Base-by-base conservation (phyloP, 2,797 vertebrate genomes). In the Neoniphon sammara region DNA sequence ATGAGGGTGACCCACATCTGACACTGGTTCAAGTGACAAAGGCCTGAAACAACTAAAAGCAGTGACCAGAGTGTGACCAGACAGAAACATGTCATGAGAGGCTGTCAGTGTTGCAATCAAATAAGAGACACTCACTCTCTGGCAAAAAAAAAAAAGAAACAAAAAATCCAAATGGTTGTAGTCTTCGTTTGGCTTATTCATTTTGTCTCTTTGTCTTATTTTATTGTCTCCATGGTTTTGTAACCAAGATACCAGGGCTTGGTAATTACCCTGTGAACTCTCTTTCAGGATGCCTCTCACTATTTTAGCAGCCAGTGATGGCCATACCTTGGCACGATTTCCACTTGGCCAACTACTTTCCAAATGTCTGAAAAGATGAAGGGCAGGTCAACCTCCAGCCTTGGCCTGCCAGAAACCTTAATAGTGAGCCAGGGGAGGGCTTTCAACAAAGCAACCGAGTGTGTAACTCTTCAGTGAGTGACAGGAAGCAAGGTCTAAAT, bases 161-260 rank as follows among this genome's bases (percentile, higher is more conserved):
- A 27, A 27, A 27, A 27, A 27, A 27, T 44, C 39, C 20, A 44
- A 60, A 42, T 60, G 36, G 23, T 42, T 34, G 56, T 36, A 4
- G 23, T 25, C 11, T 10, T 54, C 52, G 6, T 72, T 64, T 79
- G 58, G 52, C 27, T 56, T 39, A 20, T n/a, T 46, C 53, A 42
- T 21, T 80, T 78, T 60, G 70, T 58, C 25, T 27, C 2, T 27
- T 27, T 27, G 25, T 27, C 25, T 27, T 27, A 27, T 27, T 27
- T 66, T 58, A 61, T 73, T 62, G 84, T 84, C 66, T 81, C 86
- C 80, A 84, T 81, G 80, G 54, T 85, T 84, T 77, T 80, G 54
- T 18, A 72, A 79, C 50, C 47, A 39, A 62, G 55, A 18, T 56
- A 25, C 3, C 12, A 31, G 30, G 39, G 63, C 77, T 30, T 70